Conservation (phyloP, 2,888 invertebrate genomes). For the Copidosoma aretas region DNA sequence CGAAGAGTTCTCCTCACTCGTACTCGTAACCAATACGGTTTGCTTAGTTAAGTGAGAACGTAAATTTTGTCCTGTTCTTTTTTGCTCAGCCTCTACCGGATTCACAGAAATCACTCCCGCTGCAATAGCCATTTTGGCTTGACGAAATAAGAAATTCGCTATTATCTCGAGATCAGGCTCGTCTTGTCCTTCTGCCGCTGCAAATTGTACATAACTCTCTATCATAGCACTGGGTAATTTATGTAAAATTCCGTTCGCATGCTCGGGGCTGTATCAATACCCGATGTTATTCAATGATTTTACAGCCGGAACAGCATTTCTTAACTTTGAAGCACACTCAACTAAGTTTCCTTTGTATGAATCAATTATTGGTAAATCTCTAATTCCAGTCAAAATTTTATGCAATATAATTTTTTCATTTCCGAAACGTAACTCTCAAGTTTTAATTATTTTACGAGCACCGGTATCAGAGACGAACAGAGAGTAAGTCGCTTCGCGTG, state of each 20-base stretch:
- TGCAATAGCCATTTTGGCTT: neutral
- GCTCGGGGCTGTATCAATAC: neutral
- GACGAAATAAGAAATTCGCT: neutral
- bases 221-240: conserved; percentile 2
- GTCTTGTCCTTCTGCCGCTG: neutral
- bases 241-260: neutral
- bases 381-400: neutral
- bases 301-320: neutral
- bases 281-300: conserved; percentile 3
- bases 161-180: neutral
- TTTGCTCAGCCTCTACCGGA: no score
- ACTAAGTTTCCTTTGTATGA: neutral
- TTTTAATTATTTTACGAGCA: conserved; percentile 4
- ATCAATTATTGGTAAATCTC: neutral
- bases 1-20: no score
- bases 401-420: neutral
- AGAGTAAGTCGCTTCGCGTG: neutral
- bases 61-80: no score
- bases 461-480: neutral
- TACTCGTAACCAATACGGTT: no score
- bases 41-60: no score
- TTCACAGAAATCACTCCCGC: neutral
- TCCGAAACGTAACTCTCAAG: conserved; percentile 4
- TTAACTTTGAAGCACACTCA: conserved; percentile 3
- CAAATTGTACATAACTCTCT: neutral